Percentiles rank a stretch among this genome's conserved stretches.
phyloP scores from a whole-genome alignment of 2,888 invertebrate genomes.

The Antheraea yamamai region DNA sequence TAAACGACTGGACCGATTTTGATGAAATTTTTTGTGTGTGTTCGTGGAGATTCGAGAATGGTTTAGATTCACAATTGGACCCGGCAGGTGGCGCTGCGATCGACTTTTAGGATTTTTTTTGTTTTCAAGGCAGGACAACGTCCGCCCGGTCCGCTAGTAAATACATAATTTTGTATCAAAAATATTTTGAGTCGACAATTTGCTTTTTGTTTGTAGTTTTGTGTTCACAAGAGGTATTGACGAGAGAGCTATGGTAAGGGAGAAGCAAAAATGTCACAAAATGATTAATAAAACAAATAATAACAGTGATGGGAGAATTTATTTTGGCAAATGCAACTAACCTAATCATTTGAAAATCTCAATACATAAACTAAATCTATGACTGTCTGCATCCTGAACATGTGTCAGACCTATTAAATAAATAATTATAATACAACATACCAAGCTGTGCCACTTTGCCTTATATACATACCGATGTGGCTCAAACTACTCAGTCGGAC shows the following conservation, averaged over 20 bases:
- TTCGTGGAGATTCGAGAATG: too few relatives aligned
- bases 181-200: too few relatives aligned
- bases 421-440: slow-evolving; percentile 57
- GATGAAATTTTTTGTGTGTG: too few relatives aligned
- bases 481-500: neutral
- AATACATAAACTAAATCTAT: slow-evolving; percentile 73
- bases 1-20: too few relatives aligned
- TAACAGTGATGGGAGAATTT: slow-evolving; percentile 69
- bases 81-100: too few relatives aligned
- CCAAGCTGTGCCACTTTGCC: slow-evolving; percentile 49
- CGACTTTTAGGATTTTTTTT: too few relatives aligned
- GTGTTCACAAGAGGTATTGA: too few relatives aligned
- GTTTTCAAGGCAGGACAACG: too few relatives aligned
- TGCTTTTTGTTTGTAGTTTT: too few relatives aligned
- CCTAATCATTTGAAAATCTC: slow-evolving; percentile 73
- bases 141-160: too few relatives aligned
- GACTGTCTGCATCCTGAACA: slow-evolving; percentile 36
- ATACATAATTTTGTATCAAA: too few relatives aligned
- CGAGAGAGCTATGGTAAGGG: neutral
- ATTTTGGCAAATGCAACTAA: slow-evolving; percentile 81
- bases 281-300: slow-evolving; percentile 50
- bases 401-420: slow-evolving; percentile 55
- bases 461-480: slow-evolving; percentile 44
- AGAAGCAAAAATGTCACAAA: neutral
- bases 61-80: too few relatives aligned